Base-by-base conservation (phyloP, 2,113 vertebrate genomes). In the Plecotus auritus region DNA sequence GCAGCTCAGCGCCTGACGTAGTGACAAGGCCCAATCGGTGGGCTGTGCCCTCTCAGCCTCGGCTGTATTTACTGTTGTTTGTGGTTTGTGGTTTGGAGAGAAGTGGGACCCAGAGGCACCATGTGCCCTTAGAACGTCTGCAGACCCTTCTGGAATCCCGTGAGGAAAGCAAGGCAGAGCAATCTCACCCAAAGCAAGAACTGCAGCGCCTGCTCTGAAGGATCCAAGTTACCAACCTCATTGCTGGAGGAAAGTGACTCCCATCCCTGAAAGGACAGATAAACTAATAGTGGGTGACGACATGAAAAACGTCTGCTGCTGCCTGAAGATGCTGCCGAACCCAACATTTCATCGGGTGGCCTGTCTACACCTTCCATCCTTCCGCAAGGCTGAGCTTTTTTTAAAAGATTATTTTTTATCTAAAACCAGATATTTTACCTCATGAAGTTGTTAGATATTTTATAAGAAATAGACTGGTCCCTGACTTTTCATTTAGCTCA, bases 231-330 rank as follows among this genome's bases (percentile, higher is more conserved):
- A 56, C 54, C 54, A 20, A 17, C 40, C 40, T 88, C 9, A n/a
- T 56, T 90, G 69, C 84, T 45, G 78, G n/a, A 76, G 72, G 84
- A 92, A 66, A 93, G 82, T 13, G 32, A 84, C 47, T 77, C 40
- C 56, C 20, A 10, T 69, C 45, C 61, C 88, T 37, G 59, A 88
- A 72, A 56, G 18, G 66, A 70, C 51, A 84, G 94, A 87, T 80
- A 64, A 77, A 70, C 59, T 42, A 66, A 73, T 51, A 85, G 42
- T 13, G 66, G 37, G 56, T 59, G 61, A 91, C 10, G 22, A 70
- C 20, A n/a, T 35, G 28, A 64, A 74, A 89, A 35, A 56, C 47
- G 54, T 74, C 70, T 87, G 74, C 42, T 76, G 56, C 37, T 37
- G 74, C 28, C 20, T 35, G 45, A 54, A 82, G 59, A 85, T 17